phyloP scores from a whole-genome alignment of 2,113 vertebrate genomes.

The Colossoma macropomum region DNA sequence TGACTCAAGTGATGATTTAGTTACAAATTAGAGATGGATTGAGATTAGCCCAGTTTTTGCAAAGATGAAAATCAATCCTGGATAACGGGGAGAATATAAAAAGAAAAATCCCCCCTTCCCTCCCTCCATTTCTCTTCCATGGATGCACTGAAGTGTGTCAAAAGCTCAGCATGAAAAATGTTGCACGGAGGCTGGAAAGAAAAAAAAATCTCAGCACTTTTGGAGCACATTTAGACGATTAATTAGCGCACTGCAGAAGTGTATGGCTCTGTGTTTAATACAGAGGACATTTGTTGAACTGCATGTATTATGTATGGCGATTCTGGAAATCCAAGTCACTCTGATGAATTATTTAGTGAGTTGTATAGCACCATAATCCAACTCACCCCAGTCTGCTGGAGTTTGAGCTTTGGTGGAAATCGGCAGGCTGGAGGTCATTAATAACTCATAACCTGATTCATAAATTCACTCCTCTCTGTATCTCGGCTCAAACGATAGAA shows the following conservation, averaged over 20 bases:
- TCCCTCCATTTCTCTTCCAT: not conserved
- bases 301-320: constrained; percentile 72
- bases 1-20: constrained; percentile 52
- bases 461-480: constrained; percentile 39
- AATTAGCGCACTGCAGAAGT: constrained; percentile 52
- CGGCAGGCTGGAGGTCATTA: constrained; percentile 48
- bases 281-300: constrained; percentile 60
- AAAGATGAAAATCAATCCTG: constrained; percentile 52
- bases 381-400: constrained; percentile 21
- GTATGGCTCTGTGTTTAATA: constrained; percentile 55
- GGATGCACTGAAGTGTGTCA: constrained; percentile 28
- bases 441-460: constrained; percentile 56
- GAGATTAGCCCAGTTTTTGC: constrained; percentile 49
- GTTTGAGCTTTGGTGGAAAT: constrained; percentile 46
- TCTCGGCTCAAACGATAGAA: constrained; percentile 26
- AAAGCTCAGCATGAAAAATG: constrained; percentile 28
- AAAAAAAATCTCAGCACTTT: constrained; percentile 30
- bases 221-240: constrained; percentile 50
- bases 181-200: not conserved
- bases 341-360: constrained; percentile 69
- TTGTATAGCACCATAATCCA: constrained; percentile 56
- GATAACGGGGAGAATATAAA: not conserved
- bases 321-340: constrained; percentile 69
- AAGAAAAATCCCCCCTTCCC: constrained; percentile 12
- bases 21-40: constrained; percentile 54